These are phyloP conservation scores for Muscicapa adusta DNA, from an alignment of 2,113 vertebrate genomes.

Conservation along the genomic window DNA sequence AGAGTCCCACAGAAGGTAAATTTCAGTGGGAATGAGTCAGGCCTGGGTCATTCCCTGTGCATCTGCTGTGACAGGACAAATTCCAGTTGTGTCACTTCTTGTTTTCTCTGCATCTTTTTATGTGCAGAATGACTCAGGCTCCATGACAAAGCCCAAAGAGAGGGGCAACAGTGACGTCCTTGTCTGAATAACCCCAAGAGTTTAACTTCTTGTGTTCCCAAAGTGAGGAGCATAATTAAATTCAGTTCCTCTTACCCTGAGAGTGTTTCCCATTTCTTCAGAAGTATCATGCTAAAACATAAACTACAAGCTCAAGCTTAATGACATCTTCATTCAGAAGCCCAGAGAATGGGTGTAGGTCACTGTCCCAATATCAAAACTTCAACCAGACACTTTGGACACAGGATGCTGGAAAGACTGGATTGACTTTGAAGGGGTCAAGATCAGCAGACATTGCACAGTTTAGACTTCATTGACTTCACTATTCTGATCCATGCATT, in stretches of 20 bases:
- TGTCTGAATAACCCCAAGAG: neutral
- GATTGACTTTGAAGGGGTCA: neutral
- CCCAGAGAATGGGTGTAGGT: neutral
- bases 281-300: neutral
- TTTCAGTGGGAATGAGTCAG: conserved; percentile 11
- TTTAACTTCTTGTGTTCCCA: neutral
- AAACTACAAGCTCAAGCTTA: neutral
- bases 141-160: neutral
- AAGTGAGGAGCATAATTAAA: neutral
- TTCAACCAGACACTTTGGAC: neutral
- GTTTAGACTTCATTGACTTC: neutral
- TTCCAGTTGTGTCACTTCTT: conserved; percentile 14
- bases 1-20: neutral
- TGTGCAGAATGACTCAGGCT: neutral
- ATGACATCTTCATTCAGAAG: neutral
- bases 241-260: neutral
- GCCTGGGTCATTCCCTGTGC: neutral
- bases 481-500: neutral
- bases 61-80: neutral
- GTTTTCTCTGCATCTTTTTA: neutral
- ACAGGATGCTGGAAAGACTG: neutral
- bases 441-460: neutral
- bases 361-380: neutral
- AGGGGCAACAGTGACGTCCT: neutral
- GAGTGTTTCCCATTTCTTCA: neutral